Base-by-base conservation (phyloP, 2,113 vertebrate genomes). In the Onychorhynchus coronatus region DNA sequence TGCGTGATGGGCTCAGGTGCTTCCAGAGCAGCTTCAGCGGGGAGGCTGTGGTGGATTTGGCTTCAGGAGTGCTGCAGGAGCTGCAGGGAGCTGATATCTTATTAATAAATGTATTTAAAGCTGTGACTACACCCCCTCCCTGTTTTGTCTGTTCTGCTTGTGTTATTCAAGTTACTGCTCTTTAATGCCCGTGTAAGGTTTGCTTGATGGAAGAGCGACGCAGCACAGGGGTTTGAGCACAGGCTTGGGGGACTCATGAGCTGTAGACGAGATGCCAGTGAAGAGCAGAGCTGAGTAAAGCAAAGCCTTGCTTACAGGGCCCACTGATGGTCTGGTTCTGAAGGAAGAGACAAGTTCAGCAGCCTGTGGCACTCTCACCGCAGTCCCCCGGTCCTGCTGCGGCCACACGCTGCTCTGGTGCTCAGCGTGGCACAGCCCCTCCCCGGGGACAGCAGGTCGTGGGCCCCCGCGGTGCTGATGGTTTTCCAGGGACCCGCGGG, bases 41-140 rank as follows among this genome's bases (percentile, higher is more conserved):
- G 28, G 25, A 52, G 35, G 16, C 5, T 58, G 19, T 0, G 4
- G 31, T 27, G 31, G 21, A 14, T 59, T 39, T 88, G 53, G 31
- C 50, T n/a, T 10, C 28, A 13, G 28, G 1, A 9, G 28, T 6
- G 8, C 59, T 70, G 37, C 2, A 2, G 13, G 42, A 33, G 8
- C 59, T 70, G 37, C 2, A 2, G 13, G 42, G 35, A 53, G 89
- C 42, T 91, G 52, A 42, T 68, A 31, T 22, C 20, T 82, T 35
- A 81, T 14, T 67, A 86, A 89, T 90, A 96, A 98, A 96, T 78
- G 39, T 53, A 93, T 53, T 25, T 25, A 80, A 90, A 70, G 19
- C 30, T 77, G 20, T 44, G 42, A 30, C 46, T n/a, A 19, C 12
- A 14, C 12, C 23, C 6, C 16, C 6, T 4, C 6, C 14, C 9